Evolutionary conservation across 2,888 invertebrate species (phyloP).

Genomic region (Heliconius ismenius): DNA sequence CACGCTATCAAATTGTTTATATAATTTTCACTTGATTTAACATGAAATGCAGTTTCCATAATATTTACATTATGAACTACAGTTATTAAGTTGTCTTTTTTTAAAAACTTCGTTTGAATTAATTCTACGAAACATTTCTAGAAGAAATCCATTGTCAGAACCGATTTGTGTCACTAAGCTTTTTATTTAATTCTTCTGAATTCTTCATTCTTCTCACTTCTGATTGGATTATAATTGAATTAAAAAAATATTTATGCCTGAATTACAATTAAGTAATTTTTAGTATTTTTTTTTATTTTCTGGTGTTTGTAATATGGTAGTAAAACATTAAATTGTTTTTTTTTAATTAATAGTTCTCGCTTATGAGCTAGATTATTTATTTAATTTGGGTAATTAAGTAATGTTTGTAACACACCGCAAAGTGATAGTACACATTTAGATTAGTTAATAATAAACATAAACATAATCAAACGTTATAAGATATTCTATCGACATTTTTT

Average conservation of each 20-base stretch:
- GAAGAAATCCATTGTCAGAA: not conserved
- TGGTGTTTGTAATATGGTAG: no score
- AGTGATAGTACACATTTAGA: not conserved
- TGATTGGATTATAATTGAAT: not conserved
- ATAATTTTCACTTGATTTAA: not conserved
- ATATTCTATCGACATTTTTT: slow-evolving; percentile 24
- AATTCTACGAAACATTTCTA: not conserved
- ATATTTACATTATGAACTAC: not conserved
- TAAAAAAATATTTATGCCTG: not conserved
- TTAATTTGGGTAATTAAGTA: not conserved
- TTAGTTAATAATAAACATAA: slow-evolving; percentile 1
- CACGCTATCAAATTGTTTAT: slow-evolving; percentile 10
- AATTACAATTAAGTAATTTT: not conserved
- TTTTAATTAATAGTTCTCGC: no score
- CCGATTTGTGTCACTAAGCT: not conserved
- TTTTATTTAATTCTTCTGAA: not conserved
- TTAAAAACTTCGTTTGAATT: not conserved
- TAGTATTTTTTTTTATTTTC: no score
- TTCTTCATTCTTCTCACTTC: no score
- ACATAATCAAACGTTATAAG: slow-evolving; percentile 26
- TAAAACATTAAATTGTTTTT: no score
- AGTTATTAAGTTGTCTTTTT: not conserved
- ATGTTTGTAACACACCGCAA: not conserved
- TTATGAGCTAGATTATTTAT: not conserved
- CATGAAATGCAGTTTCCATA: slow-evolving; percentile 13